Evolutionary conservation across 1,140 invertebrate species (phyloP), one percentile per base, ranked within the genome.

Genomic region (Leptinotarsa undecemlineata): DNA sequence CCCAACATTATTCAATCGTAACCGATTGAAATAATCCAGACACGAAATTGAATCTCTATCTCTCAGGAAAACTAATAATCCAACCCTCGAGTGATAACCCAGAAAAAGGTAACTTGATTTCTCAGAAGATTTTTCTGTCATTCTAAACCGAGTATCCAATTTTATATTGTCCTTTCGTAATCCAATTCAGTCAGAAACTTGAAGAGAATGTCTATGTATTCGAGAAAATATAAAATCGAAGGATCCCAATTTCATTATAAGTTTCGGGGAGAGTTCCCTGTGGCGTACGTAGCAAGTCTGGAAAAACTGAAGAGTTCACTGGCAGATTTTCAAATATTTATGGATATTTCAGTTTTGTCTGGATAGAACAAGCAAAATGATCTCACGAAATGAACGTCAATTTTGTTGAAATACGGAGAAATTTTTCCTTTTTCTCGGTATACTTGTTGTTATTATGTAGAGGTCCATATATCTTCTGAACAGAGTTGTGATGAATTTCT

Each of bases 221-320:
- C 61, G 14, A 33, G 51, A 21, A 72, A 62, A 72, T 72, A 72
- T 72, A n/a, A 21, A 19, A 73, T 19, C 71, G 74, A 68, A 72
- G 72, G 71, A 76, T 76, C 72, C 74, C 74, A 76, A 76, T 76
- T 76, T 76, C 71, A 76, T 73, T 76, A 70, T 47, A 20, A 47
- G 19, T 57, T 21, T 57, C 4, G n/a, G 17, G 8, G 23, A n/a
- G 68, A 48, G 48, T 57, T 57, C n/a, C 51, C 17, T 57, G 15
- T 57, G 17, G 51, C 51, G 51, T 57, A 57, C 51, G 51, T 57
- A 19, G 17, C 33, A 42, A 42, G 33, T 42, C 33, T 42, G 33
- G 8, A 42, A 42, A 11, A 8, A 11, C 33, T 42, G 33, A 42
- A 42, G 33, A 42, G 33, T 42, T 42, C 33, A 42, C 8, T 8